These are phyloP conservation scores for Drosophila flavopinicola DNA, from an alignment of 2,888 invertebrate genomes.

Conservation along the genomic window DNA sequence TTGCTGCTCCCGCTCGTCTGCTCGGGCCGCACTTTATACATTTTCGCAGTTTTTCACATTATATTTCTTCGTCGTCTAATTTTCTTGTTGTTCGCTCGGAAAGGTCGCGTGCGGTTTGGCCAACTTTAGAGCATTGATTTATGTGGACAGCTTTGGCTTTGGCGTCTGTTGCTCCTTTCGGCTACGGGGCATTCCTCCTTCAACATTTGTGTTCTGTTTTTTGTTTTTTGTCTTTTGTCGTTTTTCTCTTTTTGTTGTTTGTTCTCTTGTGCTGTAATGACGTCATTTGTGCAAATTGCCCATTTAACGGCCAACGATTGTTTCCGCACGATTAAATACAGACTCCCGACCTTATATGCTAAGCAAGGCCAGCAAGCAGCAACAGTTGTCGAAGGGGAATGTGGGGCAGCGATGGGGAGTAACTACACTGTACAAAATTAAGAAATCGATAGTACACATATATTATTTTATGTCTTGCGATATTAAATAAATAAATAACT, in stretches of 20 bases:
- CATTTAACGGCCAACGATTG: conserved; percentile 75
- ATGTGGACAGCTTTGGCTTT: conserved; percentile 44
- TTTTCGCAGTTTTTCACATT: conserved; percentile 30
- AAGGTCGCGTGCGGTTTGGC: conserved; percentile 68
- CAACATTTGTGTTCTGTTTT: conserved; percentile 1
- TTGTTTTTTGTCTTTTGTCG: neutral
- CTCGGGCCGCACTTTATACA: conserved; percentile 40
- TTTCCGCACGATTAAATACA: conserved; percentile 75
- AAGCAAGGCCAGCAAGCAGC: conserved; percentile 47
- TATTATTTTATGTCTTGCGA: too few relatives aligned
- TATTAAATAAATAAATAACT: too few relatives aligned
- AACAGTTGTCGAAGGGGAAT: conserved; percentile 55
- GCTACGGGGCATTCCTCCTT: conserved; percentile 37
- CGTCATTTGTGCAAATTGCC: conserved; percentile 78
- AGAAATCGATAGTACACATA: too few relatives aligned
- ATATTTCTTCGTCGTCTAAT: neutral
- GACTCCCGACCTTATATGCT: conserved; percentile 33
- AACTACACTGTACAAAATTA: too few relatives aligned
- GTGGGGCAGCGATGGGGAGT: too few relatives aligned
- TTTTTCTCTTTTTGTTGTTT: neutral
- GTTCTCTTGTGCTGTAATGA: conserved; percentile 52
- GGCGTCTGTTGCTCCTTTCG: conserved; percentile 27
- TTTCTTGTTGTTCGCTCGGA: conserved; percentile 7
- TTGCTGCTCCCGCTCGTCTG: conserved; percentile 20
- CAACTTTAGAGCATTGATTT: conserved; percentile 71